Evolutionary conservation across 2,888 invertebrate genomes (phyloP).

Genomic region (Sericinus montela): DNA sequence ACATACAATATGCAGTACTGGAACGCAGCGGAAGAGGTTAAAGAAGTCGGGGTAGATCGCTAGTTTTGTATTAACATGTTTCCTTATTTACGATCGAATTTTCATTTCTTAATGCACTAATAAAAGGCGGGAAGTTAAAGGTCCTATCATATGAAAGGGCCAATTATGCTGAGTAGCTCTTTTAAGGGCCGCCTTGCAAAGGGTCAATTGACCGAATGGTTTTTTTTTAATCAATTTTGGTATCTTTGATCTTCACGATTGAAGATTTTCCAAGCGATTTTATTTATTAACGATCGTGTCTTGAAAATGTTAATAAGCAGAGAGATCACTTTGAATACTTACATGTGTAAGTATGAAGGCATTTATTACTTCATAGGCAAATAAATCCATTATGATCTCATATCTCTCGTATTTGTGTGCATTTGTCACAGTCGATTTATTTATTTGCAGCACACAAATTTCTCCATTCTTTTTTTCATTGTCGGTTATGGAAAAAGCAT

Average conservation of each 20-base stretch:
- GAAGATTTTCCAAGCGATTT: slow-evolving; percentile 17
- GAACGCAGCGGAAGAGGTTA: no score
- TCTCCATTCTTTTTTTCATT: no score
- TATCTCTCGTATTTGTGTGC: no score
- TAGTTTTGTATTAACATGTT: not conserved
- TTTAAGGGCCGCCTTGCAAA: slow-evolving; percentile 40
- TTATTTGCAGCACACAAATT: no score
- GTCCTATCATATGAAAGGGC: slow-evolving; percentile 59
- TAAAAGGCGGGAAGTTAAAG: slow-evolving; percentile 26
- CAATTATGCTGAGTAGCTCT: slow-evolving; percentile 65
- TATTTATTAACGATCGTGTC: not conserved
- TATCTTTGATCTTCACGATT: slow-evolving; percentile 53
- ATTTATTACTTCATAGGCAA: no score
- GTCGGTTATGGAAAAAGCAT: no score
- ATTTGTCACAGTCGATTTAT: no score
- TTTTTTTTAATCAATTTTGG: slow-evolving; percentile 53
- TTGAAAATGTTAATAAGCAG: not conserved
- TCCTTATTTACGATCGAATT: not conserved
- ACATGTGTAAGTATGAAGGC: no score
- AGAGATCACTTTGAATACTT: not conserved
- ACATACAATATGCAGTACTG: no score
- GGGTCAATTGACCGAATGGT: slow-evolving; percentile 60
- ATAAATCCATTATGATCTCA: no score
- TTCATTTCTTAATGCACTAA: slow-evolving; percentile 11
- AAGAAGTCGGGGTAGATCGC: no score